These are phyloP conservation scores for Junonia oenone DNA, from an alignment of 2,888 invertebrate species.

Conservation along the genomic window DNA sequence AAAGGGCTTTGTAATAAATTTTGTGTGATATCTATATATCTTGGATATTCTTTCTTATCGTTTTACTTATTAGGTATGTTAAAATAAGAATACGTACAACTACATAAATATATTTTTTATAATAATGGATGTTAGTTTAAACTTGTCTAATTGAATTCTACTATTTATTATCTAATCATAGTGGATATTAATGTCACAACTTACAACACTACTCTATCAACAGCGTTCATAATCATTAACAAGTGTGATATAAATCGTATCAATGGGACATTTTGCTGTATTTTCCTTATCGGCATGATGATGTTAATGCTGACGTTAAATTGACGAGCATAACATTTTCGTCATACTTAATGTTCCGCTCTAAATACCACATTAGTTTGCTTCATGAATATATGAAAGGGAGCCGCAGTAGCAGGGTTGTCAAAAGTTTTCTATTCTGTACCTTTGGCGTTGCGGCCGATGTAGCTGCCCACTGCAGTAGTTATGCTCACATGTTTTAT, in stretches of 20 bases:
- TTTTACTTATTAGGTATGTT: no score
- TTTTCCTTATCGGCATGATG: background rate
- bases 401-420: slow-evolving; percentile 13
- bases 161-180: no score
- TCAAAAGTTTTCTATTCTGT: background rate
- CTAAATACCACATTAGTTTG: slow-evolving; percentile 34
- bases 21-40: no score
- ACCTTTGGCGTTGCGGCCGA: no score
- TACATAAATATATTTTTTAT: no score
- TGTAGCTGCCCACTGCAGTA: no score
- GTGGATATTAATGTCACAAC: background rate
- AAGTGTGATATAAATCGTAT: background rate
- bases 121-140: no score
- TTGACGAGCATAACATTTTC: slow-evolving; percentile 11
- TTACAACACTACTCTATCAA: background rate
- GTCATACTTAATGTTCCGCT: slow-evolving; percentile 16
- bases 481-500: no score
- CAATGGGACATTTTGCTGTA: background rate
- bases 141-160: no score
- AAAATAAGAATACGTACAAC: no score
- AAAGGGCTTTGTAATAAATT: no score
- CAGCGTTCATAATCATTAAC: background rate
- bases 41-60: no score
- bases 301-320: background rate
- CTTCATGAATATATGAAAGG: slow-evolving; percentile 31